A percentile compares a stretch with the other conserved stretches of the same genome.
These are phyloP conservation scores for Agrochola circellaris DNA, from an alignment of 2,888 invertebrate species.

Conservation along the genomic window DNA sequence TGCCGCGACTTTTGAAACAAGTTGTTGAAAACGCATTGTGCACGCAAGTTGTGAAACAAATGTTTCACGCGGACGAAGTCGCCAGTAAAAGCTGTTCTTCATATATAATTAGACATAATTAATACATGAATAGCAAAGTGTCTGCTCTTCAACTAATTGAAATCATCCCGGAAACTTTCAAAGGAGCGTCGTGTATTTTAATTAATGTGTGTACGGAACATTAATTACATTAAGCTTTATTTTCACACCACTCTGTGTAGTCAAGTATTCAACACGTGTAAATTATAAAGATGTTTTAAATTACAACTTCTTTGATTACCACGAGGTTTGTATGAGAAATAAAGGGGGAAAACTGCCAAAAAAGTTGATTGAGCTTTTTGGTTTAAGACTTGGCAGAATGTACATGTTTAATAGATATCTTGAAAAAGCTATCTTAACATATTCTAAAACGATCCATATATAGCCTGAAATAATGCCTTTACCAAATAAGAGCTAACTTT, in stretches of 20 bases:
- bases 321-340: background rate
- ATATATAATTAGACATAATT: slow-evolving; percentile 46
- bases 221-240: slow-evolving; percentile 41
- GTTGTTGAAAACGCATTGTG: too few species aligned
- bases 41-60: too few species aligned
- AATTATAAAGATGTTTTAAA: background rate
- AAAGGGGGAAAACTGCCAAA: background rate
- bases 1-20: too few species aligned
- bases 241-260: slow-evolving; percentile 13
- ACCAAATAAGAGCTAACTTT: slow-evolving; percentile 1
- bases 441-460: background rate
- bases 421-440: too few species aligned
- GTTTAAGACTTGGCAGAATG: too few species aligned
- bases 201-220: slow-evolving; percentile 41
- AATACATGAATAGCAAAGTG: slow-evolving; percentile 44
- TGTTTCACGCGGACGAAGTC: too few species aligned
- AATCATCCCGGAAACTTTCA: slow-evolving; percentile 48
- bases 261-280: slow-evolving; percentile 1
- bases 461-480: too few species aligned
- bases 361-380: too few species aligned
- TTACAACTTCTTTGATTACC: background rate
- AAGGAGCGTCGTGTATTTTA: slow-evolving; percentile 37
- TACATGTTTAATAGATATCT: too few species aligned
- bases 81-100: too few species aligned
- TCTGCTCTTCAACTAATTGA: slow-evolving; percentile 58